phyloP scores from a whole-genome alignment of 2,797 vertebrate species.

The Acropternis orthonyx region DNA sequence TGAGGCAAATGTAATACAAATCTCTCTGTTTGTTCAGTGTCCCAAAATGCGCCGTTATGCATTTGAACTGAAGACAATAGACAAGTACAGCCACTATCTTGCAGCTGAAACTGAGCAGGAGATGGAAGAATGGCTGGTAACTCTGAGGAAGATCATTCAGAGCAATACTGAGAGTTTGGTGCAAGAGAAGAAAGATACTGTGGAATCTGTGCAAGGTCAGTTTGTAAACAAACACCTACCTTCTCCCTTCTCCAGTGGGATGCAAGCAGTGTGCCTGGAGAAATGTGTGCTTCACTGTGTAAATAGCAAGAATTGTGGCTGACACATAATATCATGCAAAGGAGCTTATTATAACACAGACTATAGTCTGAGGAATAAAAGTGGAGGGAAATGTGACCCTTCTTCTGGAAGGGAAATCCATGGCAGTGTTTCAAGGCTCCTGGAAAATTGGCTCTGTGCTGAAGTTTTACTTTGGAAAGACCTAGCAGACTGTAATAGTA shows the following conservation, averaged over 20 bases:
- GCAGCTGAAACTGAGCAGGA: conserved; percentile 94
- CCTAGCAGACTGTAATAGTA: background rate
- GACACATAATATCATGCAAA: background rate
- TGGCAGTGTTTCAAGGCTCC: conserved; percentile 57
- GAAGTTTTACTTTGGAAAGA: conserved; percentile 5
- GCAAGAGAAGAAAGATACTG: conserved; percentile 87
- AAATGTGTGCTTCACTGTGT: background rate
- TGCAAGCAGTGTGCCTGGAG: background rate
- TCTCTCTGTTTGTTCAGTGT: conserved; percentile 76
- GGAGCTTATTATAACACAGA: background rate
- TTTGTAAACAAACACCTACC: background rate
- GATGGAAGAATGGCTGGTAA: conserved; percentile 96
- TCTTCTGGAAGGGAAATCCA: conserved; percentile 30
- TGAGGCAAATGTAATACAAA: background rate
- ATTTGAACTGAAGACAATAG: conserved; percentile 96
- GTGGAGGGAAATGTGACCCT: conserved; percentile 5
- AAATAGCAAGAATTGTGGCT: background rate
- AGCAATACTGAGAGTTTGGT: conserved; percentile 82
- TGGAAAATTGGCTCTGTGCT: conserved; percentile 20
- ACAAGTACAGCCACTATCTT: conserved; percentile 94
- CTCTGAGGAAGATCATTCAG: conserved; percentile 91
- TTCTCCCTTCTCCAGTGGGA: background rate
- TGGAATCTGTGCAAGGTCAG: conserved; percentile 81
- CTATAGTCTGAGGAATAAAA: conserved; percentile 27
- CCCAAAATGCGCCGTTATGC: conserved; percentile 92